phyloP scores from a whole-genome alignment of 2,113 vertebrate genomes.

The Xiphophorus maculatus region DNA sequence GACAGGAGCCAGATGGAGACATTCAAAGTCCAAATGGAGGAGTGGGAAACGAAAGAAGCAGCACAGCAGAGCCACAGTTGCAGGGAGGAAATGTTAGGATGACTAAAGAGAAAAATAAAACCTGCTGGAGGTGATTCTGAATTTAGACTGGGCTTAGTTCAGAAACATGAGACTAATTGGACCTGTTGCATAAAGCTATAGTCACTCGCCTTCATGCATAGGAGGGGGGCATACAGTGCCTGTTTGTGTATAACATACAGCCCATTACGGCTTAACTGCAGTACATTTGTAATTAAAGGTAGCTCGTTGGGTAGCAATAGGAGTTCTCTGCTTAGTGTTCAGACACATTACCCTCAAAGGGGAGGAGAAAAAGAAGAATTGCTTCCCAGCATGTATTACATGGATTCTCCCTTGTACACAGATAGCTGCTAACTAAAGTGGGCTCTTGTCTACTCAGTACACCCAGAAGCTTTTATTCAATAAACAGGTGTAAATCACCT shows the following conservation, averaged over 20 bases:
- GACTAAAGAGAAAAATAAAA: conserved; percentile 13
- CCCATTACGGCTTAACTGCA: conserved; percentile 72
- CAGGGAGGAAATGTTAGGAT: background rate
- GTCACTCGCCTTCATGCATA: background rate
- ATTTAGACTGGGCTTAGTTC: background rate
- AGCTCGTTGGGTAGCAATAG: conserved; percentile 31
- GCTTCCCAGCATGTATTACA: conserved; percentile 30
- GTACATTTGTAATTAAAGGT: conserved; percentile 70
- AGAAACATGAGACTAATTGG: conserved; percentile 13
- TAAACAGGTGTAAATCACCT: background rate
- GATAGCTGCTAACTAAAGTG: conserved; percentile 12
- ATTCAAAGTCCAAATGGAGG: conserved; percentile 33
- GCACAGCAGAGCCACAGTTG: conserved; percentile 20
- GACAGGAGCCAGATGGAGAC: conserved; percentile 64
- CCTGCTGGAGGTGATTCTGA: background rate
- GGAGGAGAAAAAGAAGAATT: conserved; percentile 35
- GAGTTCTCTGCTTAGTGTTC: conserved; percentile 35
- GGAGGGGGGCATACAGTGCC: background rate
- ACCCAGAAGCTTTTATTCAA: background rate
- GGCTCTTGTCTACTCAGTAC: background rate
- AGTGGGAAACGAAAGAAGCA: conserved; percentile 1
- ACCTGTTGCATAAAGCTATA: conserved; percentile 17
- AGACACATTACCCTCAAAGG: conserved; percentile 35
- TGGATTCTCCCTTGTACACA: conserved; percentile 34
- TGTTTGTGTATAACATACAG: conserved; percentile 45